A percentile compares a stretch with the other conserved stretches of the same genome.
phyloP scores from a whole-genome alignment of 2,113 vertebrate genomes.

The Nyctibius bracteatus region DNA sequence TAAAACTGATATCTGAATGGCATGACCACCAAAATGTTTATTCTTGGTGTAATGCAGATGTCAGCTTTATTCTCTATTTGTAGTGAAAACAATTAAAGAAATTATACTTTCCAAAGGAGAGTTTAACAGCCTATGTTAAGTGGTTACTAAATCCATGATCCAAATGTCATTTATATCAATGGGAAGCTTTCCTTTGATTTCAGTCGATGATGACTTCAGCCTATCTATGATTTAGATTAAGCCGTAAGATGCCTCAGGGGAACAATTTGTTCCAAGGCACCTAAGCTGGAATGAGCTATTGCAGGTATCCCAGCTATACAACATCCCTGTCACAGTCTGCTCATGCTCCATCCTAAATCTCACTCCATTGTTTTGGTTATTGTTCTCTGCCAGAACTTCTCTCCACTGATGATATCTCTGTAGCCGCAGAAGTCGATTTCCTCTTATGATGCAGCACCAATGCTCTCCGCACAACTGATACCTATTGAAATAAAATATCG shows the following conservation, averaged over 20 bases:
- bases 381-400: not conserved
- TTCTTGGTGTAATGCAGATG: conserved; percentile 3
- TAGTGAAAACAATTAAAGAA: not conserved
- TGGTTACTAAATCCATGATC: not conserved
- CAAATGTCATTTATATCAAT: not conserved
- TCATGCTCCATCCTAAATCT: not conserved
- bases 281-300: not conserved
- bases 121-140: not conserved
- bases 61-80: conserved; percentile 34
- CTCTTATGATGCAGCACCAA: not conserved
- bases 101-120: not conserved
- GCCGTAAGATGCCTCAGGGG: not conserved
- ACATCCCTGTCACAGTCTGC: not conserved
- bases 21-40: not conserved
- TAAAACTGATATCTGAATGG: conserved; percentile 20
- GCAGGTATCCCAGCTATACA: not conserved
- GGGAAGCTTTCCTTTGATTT: not conserved
- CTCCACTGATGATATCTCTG: not conserved
- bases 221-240: not conserved
- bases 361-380: not conserved
- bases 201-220: not conserved
- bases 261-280: not conserved
- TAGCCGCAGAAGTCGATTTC: not conserved
- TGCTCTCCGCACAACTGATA: accelerated
- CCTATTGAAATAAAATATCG: not conserved